phyloP scores from a whole-genome alignment of 2,888 invertebrate species.

The Oscheius sp. region DNA sequence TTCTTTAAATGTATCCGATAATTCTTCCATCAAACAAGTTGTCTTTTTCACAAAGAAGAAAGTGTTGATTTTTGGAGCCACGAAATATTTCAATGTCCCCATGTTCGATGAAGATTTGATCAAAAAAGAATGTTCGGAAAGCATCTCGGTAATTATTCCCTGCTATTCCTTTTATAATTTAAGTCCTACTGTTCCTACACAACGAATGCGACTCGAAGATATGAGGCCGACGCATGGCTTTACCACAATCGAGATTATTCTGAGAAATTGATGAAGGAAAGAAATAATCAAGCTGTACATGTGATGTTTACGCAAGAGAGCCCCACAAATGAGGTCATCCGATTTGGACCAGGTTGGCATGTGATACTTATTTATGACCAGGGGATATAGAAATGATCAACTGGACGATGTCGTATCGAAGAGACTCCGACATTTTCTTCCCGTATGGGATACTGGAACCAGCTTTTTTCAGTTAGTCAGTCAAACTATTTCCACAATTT shows the following conservation, averaged over 20 bases:
- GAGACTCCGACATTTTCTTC: slow-evolving; percentile 43
- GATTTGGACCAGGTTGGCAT: background rate
- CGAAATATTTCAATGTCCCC: background rate
- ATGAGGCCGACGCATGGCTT: background rate
- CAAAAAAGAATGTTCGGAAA: background rate
- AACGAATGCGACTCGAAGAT: background rate
- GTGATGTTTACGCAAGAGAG: slow-evolving; percentile 15
- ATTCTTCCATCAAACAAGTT: too few relatives aligned
- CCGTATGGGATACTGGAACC: slow-evolving; percentile 41
- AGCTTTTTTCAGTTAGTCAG: background rate
- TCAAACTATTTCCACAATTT: background rate
- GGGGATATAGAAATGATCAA: slow-evolving; percentile 42
- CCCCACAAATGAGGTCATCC: background rate
- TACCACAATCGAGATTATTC: slow-evolving; percentile 5
- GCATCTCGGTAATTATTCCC: background rate
- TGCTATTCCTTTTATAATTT: too few relatives aligned
- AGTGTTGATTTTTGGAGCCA: background rate
- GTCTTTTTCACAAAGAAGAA: background rate
- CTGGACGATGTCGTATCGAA: slow-evolving; percentile 54
- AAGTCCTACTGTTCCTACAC: background rate
- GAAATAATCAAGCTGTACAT: background rate
- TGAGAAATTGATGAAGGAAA: background rate
- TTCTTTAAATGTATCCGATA: too few relatives aligned
- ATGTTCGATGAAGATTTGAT: background rate
- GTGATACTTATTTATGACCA: background rate